Evolutionary conservation across 2,113 vertebrate genomes (phyloP), one percentile per base, ranked within the genome.

Genomic region (Neopipo cinnamomea): DNA sequence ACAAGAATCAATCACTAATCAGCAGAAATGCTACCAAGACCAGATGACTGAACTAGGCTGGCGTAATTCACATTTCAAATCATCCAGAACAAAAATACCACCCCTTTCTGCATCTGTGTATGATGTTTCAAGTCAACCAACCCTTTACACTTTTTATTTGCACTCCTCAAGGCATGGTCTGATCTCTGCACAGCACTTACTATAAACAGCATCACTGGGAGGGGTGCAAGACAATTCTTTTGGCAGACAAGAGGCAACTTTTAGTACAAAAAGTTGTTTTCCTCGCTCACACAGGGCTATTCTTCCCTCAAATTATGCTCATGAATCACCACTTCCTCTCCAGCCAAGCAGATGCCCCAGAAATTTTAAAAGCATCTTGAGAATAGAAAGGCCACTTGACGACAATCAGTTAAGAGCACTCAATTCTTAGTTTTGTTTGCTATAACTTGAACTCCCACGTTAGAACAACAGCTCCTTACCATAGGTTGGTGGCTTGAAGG

Each of bases 401-500:
- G 14, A 42, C 49, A 71, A 47, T 3, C 4, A 2, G 6, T 8
- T 10, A 66, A 74, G 39, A 85, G 12, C 9, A 27, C 2, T 46
- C 13, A 39, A 22, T 18, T 49, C 18, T 68, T 37, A 1, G 8
- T 44, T n/a, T 12, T 25, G 14, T 33, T 76, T 41, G 68, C 82
- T 53, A 14, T 37, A 67, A 23, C 33, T 52, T 77, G 37, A 87
- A n/a, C 44, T 49, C 24, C 7, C 41, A 14, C 4, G 2, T 14
- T 3, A 44, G 39, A 39, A 39, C 14, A 56, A 39, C 4, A 23
- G 62, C 11, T 46, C 78, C 98, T 81, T 96, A 99, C 99, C 99
- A 0, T 96, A 96, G 63, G 89, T 73, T 5, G 97, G 80, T 0
- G 99, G 98, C 91, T 98, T 98, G 84, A 98, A 98, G 3, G 95